Percentiles rank a stretch among this genome's conserved stretches.
Conservation (phyloP, 2,113 vertebrate genomes). For the Xiphias gladius region DNA sequence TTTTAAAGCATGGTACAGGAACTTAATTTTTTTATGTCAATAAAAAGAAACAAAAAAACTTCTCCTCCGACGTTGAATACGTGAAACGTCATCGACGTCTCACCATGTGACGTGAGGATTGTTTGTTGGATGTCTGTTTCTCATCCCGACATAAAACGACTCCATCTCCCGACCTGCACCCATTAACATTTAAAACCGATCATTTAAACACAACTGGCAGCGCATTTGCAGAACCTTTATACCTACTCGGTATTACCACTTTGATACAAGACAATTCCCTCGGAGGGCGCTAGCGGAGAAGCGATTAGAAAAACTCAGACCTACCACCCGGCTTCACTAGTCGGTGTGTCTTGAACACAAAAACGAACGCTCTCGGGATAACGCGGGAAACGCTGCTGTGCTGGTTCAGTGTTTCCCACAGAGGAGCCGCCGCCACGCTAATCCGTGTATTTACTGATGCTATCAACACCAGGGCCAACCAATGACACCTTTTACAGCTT, state of each 20-base stretch:
- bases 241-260: fast-evolving
- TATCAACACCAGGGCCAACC: background rate
- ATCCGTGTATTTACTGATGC: background rate
- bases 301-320: background rate
- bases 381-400: conserved; percentile 76
- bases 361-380: conserved; percentile 53
- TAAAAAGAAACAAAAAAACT: background rate
- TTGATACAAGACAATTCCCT: background rate
- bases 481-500: background rate
- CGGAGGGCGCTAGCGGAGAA: background rate
- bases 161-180: fast-evolving
- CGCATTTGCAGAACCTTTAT: fast-evolving
- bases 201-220: background rate
- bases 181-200: background rate
- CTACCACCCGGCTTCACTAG: background rate
- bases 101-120: conserved; percentile 17
- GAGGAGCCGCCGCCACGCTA: conserved; percentile 26
- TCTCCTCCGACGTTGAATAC: background rate
- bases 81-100: conserved; percentile 24
- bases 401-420: conserved; percentile 45
- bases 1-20: background rate
- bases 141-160: background rate
- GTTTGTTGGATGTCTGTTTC: background rate
- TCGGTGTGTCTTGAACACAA: background rate
- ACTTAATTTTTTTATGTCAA: background rate